A percentile compares a stretch with the other conserved stretches of the same genome.
Evolutionary conservation across 2,797 vertebrate species (phyloP).

Genomic region (Cuculus canorus): DNA sequence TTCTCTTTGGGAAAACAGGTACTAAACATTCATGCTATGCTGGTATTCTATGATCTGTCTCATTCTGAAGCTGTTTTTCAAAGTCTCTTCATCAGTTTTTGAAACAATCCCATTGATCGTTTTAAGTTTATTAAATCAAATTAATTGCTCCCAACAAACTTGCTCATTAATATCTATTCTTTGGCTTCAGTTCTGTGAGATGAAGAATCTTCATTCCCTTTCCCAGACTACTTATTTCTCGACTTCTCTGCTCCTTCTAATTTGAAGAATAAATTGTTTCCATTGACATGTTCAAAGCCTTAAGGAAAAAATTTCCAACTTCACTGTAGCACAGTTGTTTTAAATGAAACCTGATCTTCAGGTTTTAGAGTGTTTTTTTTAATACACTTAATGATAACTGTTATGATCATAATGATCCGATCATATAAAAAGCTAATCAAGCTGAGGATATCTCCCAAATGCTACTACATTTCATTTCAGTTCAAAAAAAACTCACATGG

Average conservation of each 20-base stretch:
- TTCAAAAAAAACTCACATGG: neutral
- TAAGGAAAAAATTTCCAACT: neutral
- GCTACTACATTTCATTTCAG: neutral
- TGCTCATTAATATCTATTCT: neutral
- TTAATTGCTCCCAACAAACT: neutral
- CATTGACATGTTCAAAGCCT: neutral
- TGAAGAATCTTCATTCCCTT: neutral
- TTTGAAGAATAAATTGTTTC: constrained; percentile 35
- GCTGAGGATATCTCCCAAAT: neutral
- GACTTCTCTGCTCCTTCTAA: neutral
- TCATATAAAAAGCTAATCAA: neutral
- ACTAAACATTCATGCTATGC: neutral
- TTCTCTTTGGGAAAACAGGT: neutral
- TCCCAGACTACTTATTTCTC: neutral
- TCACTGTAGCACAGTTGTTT: neutral
- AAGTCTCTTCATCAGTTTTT: neutral
- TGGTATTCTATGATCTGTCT: neutral
- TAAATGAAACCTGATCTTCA: neutral
- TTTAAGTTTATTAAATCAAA: neutral
- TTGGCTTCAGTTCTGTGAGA: neutral
- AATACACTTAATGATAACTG: neutral
- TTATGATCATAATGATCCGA: neutral
- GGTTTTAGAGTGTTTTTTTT: neutral
- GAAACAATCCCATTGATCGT: neutral
- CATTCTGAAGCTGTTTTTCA: neutral